Evolutionary conservation across 92 coral and sea anemone genomes (phyloP), one percentile per base, ranked within the genome.

Genomic region (Palythoa grandiflora): DNA sequence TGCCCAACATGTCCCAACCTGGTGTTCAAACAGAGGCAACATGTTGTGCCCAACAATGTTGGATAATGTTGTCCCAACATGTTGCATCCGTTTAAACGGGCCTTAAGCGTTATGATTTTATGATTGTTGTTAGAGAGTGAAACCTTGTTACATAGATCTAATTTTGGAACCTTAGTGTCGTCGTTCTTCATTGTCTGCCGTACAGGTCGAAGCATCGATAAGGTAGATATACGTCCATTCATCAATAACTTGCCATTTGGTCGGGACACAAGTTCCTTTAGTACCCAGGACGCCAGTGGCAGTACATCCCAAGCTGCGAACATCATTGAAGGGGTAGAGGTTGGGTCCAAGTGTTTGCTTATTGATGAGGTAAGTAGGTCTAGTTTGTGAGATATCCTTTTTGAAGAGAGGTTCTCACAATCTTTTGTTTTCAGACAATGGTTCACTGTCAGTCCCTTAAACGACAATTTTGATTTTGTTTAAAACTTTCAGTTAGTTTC

Each of bases 211-310:
- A 91, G 94, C 50, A 85, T 91, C 19, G 89, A 91, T 78, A 84
- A 65, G 44, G 94, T 91, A 0, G 94, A 91, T 47, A 91, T 91
- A 66, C 94, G 94, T 47, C 89, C 94, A 17, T 91, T 91, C 40
- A 91, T 91, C 77, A 88, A 91, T 77, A 91, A 91, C 84, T 75
- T 91, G n/a, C 94, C 92, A 2, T 91, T 88, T n/a, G 94, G 94
- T 1, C 92, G 94, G 13, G 92, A 88, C 83, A 91, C 94, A 8
- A 88, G 92, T 75, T 77, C 60, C 78, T 91, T 91, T 91, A 88
- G 94, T 88, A 91, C 92, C 85, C 94, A 91, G 94, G 94, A 91
- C 70, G 94, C 92, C 6, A 91, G 94, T 55, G 94, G 94, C 38
- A 87, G 91, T 21, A 91, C 94, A 17, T 88, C 94, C 12, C 94